Conservation (phyloP, 2,888 invertebrate genomes). For the Sicus ferrugineus region DNA sequence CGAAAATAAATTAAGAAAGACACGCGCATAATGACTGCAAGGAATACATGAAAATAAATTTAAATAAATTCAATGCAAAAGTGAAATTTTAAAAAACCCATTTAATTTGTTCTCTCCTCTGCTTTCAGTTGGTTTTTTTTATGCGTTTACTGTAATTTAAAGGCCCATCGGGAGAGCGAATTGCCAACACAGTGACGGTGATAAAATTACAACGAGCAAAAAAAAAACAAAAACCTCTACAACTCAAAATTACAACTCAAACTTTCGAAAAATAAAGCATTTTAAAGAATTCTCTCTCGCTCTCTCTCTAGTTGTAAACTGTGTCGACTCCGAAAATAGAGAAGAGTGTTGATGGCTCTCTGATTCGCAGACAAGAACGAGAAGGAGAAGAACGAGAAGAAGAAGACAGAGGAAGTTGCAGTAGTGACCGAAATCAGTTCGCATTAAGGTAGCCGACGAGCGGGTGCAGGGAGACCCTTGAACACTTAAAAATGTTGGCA, state of each 20-base stretch:
- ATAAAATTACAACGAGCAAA: constrained; percentile 21
- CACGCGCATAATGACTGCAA: not conserved
- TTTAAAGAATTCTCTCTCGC: constrained; percentile 7
- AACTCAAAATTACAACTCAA: not conserved
- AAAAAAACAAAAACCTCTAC: not conserved
- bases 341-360: not conserved
- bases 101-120: too few relatives aligned
- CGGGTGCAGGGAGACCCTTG: not conserved
- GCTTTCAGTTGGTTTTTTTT: too few relatives aligned
- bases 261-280: not conserved
- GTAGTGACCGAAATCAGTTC: not conserved
- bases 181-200: constrained; percentile 25
- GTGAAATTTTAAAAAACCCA: too few relatives aligned
- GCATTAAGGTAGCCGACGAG: not conserved
- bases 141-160: constrained; percentile 21
- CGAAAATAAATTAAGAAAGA: constrained; percentile 10
- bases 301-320: too few relatives aligned
- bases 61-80: too few relatives aligned
- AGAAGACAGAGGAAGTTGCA: not conserved
- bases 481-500: constrained; percentile 20
- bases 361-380: not conserved
- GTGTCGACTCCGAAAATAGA: constrained; percentile 17
- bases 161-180: too few relatives aligned
- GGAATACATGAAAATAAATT: not conserved
- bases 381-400: not conserved